Conservation (phyloP, 2,113 vertebrate species). For the Protobothrops mucrosquamatus region DNA sequence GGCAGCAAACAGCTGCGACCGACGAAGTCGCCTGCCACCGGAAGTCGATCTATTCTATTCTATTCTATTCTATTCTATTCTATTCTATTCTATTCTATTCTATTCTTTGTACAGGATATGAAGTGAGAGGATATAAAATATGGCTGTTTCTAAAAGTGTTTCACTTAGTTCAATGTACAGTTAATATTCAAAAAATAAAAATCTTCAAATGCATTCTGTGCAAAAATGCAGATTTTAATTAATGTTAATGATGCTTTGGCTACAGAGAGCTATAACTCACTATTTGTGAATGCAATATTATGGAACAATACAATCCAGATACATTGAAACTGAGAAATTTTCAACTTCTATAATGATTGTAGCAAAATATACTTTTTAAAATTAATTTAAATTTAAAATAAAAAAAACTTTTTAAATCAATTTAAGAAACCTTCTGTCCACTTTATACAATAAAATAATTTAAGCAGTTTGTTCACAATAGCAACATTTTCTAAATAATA, state of each 20-base stretch:
- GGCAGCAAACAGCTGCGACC: no score
- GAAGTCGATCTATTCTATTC: no score
- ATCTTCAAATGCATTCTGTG: background rate
- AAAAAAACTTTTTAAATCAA: background rate
- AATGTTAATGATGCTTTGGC: background rate
- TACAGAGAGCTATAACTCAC: background rate
- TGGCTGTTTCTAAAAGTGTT: background rate
- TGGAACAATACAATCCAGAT: background rate
- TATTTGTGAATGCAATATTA: background rate
- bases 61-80: no score
- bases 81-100: no score
- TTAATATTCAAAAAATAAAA: background rate
- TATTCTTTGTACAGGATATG: background rate
- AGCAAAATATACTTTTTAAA: background rate
- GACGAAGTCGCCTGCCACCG: no score
- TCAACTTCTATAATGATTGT: background rate
- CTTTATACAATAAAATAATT: background rate
- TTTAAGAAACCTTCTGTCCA: background rate
- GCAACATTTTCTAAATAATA: background rate
- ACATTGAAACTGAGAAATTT: background rate
- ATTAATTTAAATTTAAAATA: background rate
- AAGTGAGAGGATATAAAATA: background rate
- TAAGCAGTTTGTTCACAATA: background rate
- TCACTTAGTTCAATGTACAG: background rate
- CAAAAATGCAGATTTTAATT: background rate